Evolutionary conservation across 2,888 invertebrate genomes (phyloP), one percentile per base, ranked within the genome.

Genomic region (Eilema sororculum): DNA sequence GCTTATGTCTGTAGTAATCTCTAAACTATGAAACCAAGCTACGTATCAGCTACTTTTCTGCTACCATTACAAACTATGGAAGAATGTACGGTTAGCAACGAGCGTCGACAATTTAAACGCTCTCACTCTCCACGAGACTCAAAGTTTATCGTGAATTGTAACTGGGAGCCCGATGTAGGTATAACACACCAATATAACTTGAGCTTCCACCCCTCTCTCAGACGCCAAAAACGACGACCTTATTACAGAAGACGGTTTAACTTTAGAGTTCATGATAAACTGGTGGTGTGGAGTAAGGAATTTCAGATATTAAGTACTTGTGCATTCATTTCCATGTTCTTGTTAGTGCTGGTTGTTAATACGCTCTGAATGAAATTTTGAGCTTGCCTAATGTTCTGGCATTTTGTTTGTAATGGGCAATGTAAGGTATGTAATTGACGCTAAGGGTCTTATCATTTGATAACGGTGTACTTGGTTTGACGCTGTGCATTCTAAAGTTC

Each of bases 91-190:
- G 92, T 91, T 91, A 91, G 90, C 91, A 92, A 86, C 89, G 87
- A 90, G 87, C 90, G 92, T 89, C 91, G 93, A 93, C 93, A 92
- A 93, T 94, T 93, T 94, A 93, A 94, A 91, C 91, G 91, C 89
- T 92, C 90, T 90, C 79, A 83, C 93, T 93, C 94, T 93, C 92
- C 90, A 89, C 89, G 89, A 88, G 89, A 89, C 92, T 88, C 90
- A 86, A 92, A 94, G 89, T 94, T 94, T 94, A 94, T 94, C 91
- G 94, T 90, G 87, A 86, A 84, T 90, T 91, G 92, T 94, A 93
- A 94, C 94, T 91, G 90, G 88, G 87, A 88, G 87, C 87, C 86
- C 87, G 82, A 84, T 79, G 77, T 78, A 78, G 75, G 85, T 86
- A 87, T 86, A 84, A 82, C 76, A 77, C 84, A 75, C 94, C 92